These are phyloP conservation scores for Cyaniris semiargus DNA, from an alignment of 2,888 invertebrate genomes.

Conservation along the genomic window DNA sequence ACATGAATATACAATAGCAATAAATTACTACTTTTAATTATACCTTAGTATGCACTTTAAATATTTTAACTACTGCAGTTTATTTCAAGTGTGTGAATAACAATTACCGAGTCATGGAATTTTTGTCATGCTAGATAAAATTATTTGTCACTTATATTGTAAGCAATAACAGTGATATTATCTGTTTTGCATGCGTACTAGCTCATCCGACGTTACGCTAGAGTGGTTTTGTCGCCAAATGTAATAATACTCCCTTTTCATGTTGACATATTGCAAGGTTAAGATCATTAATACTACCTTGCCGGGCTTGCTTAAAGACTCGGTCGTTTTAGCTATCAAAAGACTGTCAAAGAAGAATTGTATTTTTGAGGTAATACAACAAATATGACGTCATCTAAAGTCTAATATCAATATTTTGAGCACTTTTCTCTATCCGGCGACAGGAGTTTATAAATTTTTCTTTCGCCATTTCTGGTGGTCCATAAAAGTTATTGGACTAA, in stretches of 20 bases:
- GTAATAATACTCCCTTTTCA: neutral
- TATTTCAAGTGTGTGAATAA: too few relatives aligned
- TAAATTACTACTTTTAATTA: too few relatives aligned
- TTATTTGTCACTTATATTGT: neutral
- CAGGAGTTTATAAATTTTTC: too few relatives aligned
- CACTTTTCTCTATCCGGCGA: too few relatives aligned
- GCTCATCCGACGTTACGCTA: constrained; percentile 3
- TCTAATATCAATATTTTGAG: neutral
- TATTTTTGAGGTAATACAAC: neutral
- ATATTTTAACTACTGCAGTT: too few relatives aligned
- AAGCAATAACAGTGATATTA: neutral
- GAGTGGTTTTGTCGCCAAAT: neutral
- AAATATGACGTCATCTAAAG: neutral
- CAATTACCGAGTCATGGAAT: neutral
- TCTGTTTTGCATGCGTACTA: neutral
- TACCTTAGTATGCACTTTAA: too few relatives aligned
- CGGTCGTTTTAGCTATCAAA: neutral
- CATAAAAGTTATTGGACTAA: too few relatives aligned
- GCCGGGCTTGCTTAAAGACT: neutral
- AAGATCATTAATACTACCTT: neutral
- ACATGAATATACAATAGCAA: too few relatives aligned
- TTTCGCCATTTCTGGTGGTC: too few relatives aligned
- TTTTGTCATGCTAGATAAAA: neutral
- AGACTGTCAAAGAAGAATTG: neutral
- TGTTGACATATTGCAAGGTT: neutral